Base-by-base conservation (phyloP, 2,113 vertebrate species). In the Craseonycteris thonglongyai region DNA sequence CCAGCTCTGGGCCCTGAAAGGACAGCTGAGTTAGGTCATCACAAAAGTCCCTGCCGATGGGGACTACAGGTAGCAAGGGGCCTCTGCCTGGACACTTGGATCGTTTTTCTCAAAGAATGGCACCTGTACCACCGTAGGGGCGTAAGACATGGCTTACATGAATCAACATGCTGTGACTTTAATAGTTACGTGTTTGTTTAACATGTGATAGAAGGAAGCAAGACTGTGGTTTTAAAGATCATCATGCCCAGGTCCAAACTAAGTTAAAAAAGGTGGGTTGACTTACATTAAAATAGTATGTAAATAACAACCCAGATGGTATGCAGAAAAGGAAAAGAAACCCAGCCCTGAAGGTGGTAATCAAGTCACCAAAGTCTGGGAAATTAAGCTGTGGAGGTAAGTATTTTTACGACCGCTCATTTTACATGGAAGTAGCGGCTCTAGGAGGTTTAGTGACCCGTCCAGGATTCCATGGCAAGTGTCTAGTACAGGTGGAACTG, bases 1-100 rank as follows among this genome's bases (percentile, higher is more conserved):
- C 96, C 51, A 88, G 97, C 38, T 97, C 95, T 49, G 96, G 63
- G 85, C 97, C 96, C 97, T 98, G 75, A 58, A 96, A 95, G 35
- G 68, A 93, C 40, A 95, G 61, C 35, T 11, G 42, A 78, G 88
- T 92, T 38, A 92, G 96, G 18, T 38, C 18, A 13, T 54, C 47
- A 65, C 72, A 82, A 65, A 58, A 59, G 58, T 18, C 40, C 14
- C 18, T 78, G 45, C 28, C 1, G 0, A 2, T 6, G 58, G n/a
- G 42, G 56, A 26, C 63, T 49, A 35, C 47, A 11, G 9, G 51
- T 66, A 63, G 54, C n/a, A 82, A 87, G 59, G 45, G 26, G 40
- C 26, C 71, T n/a, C 79, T 72, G 12, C 49, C 69, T 80, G 69
- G 78, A 38, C 12, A 15, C 38, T 40, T 69, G 11, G 38, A 28